Evolutionary conservation across 2,113 vertebrate species (phyloP).

Genomic region (Puntigrus tetrazona): DNA sequence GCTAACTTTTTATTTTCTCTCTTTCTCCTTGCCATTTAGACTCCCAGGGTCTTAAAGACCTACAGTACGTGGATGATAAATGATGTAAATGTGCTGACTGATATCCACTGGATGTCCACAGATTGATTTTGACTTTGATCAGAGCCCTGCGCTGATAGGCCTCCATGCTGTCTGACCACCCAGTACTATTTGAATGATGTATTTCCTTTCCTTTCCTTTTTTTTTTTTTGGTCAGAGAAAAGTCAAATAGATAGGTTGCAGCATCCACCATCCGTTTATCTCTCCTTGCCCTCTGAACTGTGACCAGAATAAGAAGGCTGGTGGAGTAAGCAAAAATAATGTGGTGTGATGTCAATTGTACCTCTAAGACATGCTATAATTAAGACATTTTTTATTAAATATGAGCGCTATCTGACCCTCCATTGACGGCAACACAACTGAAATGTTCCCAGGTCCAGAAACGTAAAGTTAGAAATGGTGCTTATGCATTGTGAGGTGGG

Average conservation of each 20-base stretch:
- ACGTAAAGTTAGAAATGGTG: too few species aligned
- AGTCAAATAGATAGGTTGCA: conserved; percentile 57
- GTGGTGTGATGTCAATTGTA: background rate
- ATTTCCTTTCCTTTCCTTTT: conserved; percentile 34
- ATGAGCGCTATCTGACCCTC: too few species aligned
- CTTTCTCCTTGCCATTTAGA: conserved; percentile 56
- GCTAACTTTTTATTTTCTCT: conserved; percentile 51
- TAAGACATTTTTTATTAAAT: too few species aligned
- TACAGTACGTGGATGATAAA: conserved; percentile 66
- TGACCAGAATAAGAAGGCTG: conserved; percentile 55
- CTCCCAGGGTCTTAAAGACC: conserved; percentile 56
- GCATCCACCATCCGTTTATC: conserved; percentile 25
- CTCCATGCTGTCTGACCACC: conserved; percentile 34
- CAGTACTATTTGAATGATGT: conserved; percentile 62
- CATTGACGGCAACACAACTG: too few species aligned
- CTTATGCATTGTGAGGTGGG: too few species aligned
- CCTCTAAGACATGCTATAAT: background rate
- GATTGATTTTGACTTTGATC: conserved; percentile 63
- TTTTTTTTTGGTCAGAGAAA: background rate
- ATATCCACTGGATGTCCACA: conserved; percentile 58
- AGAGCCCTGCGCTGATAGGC: conserved; percentile 59
- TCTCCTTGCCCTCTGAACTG: conserved; percentile 46
- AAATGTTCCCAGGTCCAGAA: too few species aligned
- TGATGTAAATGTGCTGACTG: conserved; percentile 59
- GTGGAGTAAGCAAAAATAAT: background rate